Base-by-base conservation (phyloP, 2,888 invertebrate species). In the Trichogramma dendrolimi region DNA sequence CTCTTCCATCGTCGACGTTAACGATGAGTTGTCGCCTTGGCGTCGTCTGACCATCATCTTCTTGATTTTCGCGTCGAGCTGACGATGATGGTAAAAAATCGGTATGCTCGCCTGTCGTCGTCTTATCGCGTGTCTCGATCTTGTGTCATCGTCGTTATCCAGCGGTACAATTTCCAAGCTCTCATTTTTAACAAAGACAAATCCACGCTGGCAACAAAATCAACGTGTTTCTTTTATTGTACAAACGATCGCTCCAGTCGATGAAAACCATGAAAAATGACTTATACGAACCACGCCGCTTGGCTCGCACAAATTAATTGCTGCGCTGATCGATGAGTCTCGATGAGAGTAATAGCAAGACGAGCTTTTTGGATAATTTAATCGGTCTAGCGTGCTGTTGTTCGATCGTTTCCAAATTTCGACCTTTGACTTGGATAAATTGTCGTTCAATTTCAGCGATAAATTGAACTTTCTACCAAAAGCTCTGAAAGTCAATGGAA, bases 161-260 rank as follows among this genome's bases (percentile, higher is more conserved):
- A 89, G 72, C 1, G 90, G 90, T 27, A 85, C 85, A 58, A 90
- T 86, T 79, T 90, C 90, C 64, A 88, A 83, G 0, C 88, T 87
- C 1, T 84, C 81, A 71, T 89, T 87, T 64, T 86, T 84, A 56
- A 86, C 79, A 66, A 90, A 83, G 55, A 90, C 83, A 60, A 89
- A 79, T 11, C 90, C 90, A 68, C 85, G 86, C 88, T 89, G 54
- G 6, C 39, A n/a, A 51, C 11, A 8, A 55, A 55, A 43, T 11
- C 4, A 5, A 48, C 11, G 48, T 6, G 27, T 6, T 6, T n/a
- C 11, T 11, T n/a, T n/a, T 6, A 10, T 47, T 10, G 7, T 5
- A 6, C 11, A n/a, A 47, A 10, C n/a, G 47, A 48, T 14, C 5
- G 11, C 6, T 11, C 11, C 11, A 11, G 5, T 5, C 11, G 27